Conservation (phyloP, 2,888 invertebrate genomes). For the Pardosa pseudoannulata region DNA sequence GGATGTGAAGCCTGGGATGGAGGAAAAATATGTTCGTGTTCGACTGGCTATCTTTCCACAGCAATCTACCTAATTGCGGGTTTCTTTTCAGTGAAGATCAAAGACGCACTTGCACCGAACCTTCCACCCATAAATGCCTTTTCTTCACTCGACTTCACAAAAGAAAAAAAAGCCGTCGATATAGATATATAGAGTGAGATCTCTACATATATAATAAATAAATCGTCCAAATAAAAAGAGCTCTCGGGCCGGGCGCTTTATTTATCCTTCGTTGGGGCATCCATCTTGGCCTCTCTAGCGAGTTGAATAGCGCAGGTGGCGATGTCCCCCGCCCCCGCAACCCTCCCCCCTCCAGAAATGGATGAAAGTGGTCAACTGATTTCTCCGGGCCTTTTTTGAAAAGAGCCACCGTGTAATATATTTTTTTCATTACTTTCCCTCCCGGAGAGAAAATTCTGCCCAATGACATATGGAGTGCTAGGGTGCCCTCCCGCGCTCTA, state of each 20-base stretch:
- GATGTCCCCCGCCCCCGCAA: slow-evolving; percentile 43
- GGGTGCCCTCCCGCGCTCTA: slow-evolving; percentile 46
- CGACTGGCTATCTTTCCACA: no score
- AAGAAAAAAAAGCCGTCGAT: not conserved
- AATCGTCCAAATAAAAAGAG: not conserved
- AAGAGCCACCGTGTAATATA: slow-evolving; percentile 61
- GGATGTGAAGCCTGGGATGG: no score
- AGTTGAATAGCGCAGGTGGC: slow-evolving; percentile 67
- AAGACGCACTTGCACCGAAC: not conserved
- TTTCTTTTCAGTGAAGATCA: no score
- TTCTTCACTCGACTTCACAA: not conserved
- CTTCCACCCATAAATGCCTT: not conserved
- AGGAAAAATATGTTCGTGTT: no score
- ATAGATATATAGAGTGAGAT: no score
- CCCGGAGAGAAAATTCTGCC: slow-evolving; percentile 31
- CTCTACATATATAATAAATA: not conserved
- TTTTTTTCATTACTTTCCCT: slow-evolving; percentile 45
- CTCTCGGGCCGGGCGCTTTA: slow-evolving; percentile 6
- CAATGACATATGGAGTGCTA: slow-evolving; percentile 68
- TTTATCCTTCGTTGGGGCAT: slow-evolving; percentile 33
- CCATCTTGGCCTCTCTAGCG: slow-evolving; percentile 58
- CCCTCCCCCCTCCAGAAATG: slow-evolving; percentile 40
- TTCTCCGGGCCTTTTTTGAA: slow-evolving; percentile 56
- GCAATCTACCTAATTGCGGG: no score
- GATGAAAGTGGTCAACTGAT: slow-evolving; percentile 72